Evolutionary conservation across 2,888 invertebrate genomes (phyloP), one percentile per base, ranked within the genome.

Genomic region (Drosophila parthenogenetica): DNA sequence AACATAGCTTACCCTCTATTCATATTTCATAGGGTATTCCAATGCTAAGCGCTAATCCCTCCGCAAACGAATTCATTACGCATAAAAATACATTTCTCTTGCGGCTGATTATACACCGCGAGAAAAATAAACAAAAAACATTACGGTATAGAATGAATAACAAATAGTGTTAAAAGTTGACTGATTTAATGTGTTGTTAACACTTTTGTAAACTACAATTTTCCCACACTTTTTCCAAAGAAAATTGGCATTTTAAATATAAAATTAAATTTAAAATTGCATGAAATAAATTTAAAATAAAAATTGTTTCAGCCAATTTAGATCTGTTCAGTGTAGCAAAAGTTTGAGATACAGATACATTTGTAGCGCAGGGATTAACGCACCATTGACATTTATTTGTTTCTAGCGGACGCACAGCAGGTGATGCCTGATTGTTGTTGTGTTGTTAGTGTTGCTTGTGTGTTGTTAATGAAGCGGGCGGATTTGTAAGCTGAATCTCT

Each of bases 401-500:
- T 62, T 25, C 58, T 53, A 72, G 73, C 57, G 65, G 55, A 66
- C 67, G 77, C 85, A 72, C 86, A 86, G 88, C 85, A 85, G 81
- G 85, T 85, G 86, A 69, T 61, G 46, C 35, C 42, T 29, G 17
- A 25, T 16, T 46, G 19, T 50, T 32, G 50, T 32, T 50, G 51
- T 59, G 62, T 51, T 51, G 57, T 16, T 74, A 46, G 17, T 73
- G 71, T 57, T 63, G 53, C 32, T 13, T 19, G 55, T 58, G 11
- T 51, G 67, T 51, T 46, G 67, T 86, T 84, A 87, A 84, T 77
- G 83, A 84, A 87, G 83, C 83, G 87, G 81, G 79, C 81, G 81
- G 81, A 86, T 73, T 85, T 77, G 73, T 70, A 65, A 72, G 66
- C 68, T 51, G 51, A 69, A 72, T 68, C 63, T 58, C 66, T 57